Base-by-base conservation (phyloP, 2,113 vertebrate genomes). In the Limnothrissa miodon region DNA sequence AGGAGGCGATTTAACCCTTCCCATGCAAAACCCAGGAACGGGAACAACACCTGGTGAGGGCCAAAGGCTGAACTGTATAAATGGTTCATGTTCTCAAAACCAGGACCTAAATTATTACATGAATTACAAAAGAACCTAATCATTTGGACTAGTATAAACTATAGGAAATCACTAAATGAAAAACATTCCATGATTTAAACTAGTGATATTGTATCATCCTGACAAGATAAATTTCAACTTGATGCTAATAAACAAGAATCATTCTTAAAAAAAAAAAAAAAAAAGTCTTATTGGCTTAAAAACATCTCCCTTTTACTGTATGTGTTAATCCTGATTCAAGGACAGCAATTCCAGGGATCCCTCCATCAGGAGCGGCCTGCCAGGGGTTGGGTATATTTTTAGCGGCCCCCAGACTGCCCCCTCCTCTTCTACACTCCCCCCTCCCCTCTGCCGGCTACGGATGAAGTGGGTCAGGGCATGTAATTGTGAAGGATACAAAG, bases 341-440 rank as follows among this genome's bases (percentile, higher is more conserved):
- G 91, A 90, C 86, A 92, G 91, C 92, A 78, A 91, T 94, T 93
- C 91, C 91, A 94, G 94, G 95, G 94, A 94, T 95, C 93, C 94
- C 94, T 94, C 91, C 87, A 87, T 90, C 88, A 86, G 88, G 89
- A 90, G 91, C 91, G 83, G 91, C 90, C 86, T 56, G 51, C 51
- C 51, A 56, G 83, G 91, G 91, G 88, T 81, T 51, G 66, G 70
- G 66, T 82, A 87, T 95, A 95, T 95, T 95, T 95, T 95, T 95
- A 95, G 93, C 90, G 86, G 90, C 81, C 85, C 90, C 87, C 88
- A 91, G 89, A 90, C 90, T 87, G 86, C 87, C 90, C 90, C 92
- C 90, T 88, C 92, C 91, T 36, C 62, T 36, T 15, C 29, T 11
- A 3, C 29, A 4, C 66, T 74, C 36, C 66, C 87, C 53, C 85